A percentile compares a stretch with the other conserved stretches of the same genome.
Conservation (phyloP, 2,113 vertebrate species). For the Dermatemys mawii region DNA sequence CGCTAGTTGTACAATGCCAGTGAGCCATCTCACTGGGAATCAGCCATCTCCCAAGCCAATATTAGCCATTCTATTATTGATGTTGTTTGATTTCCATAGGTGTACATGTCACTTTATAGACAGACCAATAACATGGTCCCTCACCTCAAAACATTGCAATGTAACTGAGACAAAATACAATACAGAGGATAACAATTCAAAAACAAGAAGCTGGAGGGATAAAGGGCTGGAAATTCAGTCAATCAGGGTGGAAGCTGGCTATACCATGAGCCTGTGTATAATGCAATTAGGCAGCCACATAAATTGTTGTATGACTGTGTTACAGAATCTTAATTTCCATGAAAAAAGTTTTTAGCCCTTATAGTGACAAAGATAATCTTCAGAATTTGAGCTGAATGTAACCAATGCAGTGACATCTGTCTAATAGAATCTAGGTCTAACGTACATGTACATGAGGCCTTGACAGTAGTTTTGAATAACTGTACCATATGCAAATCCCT, state of each 20-base stretch:
- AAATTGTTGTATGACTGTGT: neutral
- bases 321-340: neutral
- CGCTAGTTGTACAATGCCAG: neutral
- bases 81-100: constrained; percentile 28
- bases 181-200: neutral
- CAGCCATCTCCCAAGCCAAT: constrained; percentile 50
- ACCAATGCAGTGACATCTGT: neutral
- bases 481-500: neutral
- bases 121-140: constrained; percentile 15
- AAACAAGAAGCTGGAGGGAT: neutral
- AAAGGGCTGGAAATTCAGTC: neutral
- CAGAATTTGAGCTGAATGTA: neutral
- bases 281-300: neutral
- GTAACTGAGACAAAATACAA: neutral
- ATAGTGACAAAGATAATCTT: neutral
- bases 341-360: neutral
- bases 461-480: neutral
- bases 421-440: neutral
- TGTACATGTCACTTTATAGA: constrained; percentile 54
- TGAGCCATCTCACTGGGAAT: constrained; percentile 33
- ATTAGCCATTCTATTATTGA: constrained; percentile 61
- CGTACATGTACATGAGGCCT: neutral
- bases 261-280: neutral
- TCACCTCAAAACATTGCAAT: constrained; percentile 50
- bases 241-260: neutral